Conservation (phyloP, 1,140 invertebrate genomes). For the Platorchestia sp. region DNA sequence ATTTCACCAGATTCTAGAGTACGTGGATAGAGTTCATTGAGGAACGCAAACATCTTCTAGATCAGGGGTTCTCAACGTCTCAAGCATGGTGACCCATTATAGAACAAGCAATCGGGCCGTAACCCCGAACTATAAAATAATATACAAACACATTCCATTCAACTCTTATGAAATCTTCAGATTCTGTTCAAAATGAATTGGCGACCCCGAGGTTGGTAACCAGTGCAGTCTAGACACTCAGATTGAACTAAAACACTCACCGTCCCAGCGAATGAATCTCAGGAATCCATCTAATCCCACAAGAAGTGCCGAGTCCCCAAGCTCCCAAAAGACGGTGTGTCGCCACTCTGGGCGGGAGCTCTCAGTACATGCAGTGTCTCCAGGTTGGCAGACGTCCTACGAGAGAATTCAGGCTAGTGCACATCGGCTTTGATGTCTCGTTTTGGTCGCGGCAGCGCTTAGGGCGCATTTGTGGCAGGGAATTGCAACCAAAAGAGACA, state of each 20-base stretch:
- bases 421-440: neutral
- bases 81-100: neutral
- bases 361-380: neutral
- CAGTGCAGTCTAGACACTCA: neutral
- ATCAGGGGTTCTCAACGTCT: neutral
- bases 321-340: too few relatives aligned
- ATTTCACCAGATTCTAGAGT: too few relatives aligned
- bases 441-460: neutral
- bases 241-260: neutral
- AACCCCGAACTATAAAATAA: neutral
- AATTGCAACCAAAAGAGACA: neutral
- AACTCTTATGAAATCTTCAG: neutral
- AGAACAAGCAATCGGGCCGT: neutral
- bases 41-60: too few relatives aligned
- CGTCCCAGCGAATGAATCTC: neutral
- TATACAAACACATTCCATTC: neutral
- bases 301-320: neutral
- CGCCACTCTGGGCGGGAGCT: too few relatives aligned
- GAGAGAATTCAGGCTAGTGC: neutral
- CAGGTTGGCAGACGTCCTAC: neutral
- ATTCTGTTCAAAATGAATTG: neutral
- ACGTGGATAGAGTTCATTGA: too few relatives aligned
- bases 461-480: neutral
- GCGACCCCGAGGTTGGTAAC: neutral
- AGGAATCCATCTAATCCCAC: neutral